Percentiles rank a stretch among this genome's conserved stretches.
Evolutionary conservation across 2,888 invertebrate genomes (phyloP).

Genomic region (Altica lythri): DNA sequence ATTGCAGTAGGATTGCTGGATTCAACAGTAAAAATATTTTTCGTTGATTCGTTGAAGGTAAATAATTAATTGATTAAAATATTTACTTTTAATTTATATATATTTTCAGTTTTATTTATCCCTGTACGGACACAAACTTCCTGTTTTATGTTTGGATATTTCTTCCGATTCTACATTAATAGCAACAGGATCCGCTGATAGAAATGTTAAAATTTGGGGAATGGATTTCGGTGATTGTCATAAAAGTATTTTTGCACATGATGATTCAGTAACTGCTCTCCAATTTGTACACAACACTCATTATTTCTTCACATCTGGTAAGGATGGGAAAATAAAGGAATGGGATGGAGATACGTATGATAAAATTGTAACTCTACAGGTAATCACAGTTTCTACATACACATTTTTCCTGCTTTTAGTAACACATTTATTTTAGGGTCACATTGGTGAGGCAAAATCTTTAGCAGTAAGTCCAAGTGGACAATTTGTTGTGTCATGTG

Average conservation of each 20-base stretch:
- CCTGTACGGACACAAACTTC: constrained; percentile 94
- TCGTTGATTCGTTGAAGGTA: constrained; percentile 91
- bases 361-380: constrained; percentile 85
- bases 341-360: constrained; percentile 96
- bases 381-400: constrained; percentile 49
- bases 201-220: constrained; percentile 97
- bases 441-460: constrained; percentile 78
- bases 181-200: constrained; percentile 93
- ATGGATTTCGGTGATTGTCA: constrained; percentile 99
- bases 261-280: constrained; percentile 89
- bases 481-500: constrained; percentile 75
- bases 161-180: constrained; percentile 85
- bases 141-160: constrained; percentile 91
- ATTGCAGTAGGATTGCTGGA: constrained; percentile 90
- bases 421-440: constrained; percentile 64
- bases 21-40: constrained; percentile 94
- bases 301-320: constrained; percentile 90
- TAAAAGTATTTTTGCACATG: constrained; percentile 93
- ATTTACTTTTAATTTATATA: background rate
- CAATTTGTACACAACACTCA: constrained; percentile 91
- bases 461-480: constrained; percentile 83
- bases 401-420: background rate
- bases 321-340: constrained; percentile 92
- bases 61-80: constrained; percentile 18
- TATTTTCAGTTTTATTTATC: constrained; percentile 81